Base-by-base conservation (phyloP, 2,113 vertebrate species). In the Cololabis saira region DNA sequence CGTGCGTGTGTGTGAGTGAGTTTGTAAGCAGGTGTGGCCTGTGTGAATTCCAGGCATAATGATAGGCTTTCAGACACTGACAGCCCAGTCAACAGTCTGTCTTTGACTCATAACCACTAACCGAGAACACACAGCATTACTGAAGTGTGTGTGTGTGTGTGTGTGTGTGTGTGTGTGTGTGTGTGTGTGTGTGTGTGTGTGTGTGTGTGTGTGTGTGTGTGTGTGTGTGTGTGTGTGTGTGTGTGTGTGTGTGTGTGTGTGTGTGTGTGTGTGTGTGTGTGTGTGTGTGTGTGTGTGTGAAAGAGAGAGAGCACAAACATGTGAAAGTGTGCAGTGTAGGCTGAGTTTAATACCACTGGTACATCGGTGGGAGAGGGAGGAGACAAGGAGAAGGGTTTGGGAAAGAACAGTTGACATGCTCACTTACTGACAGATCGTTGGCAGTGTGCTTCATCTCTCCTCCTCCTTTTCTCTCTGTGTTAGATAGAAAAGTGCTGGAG, bases 11-110 rank as follows among this genome's bases (percentile, higher is more conserved):
- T 44, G 47, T 13, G 58, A n/a, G 71, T 15, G 67, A 53, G 58
- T 80, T 72, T 68, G 73, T 48, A 81, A 63, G 87, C 78, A 87
- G 85, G 87, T 90, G 88, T 84, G 90, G 85, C 75, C 85, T 84
- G 59, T 69, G 79, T 71, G 84, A 89, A 90, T 90, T 90, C 87
- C 85, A 82, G 56, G 52, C 71, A 19, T 89, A 91, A 91, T 91
- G 82, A 86, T 80, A 87, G 85, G 74, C 84, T 88, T 78, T 52
- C 66, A 79, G 64, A 81, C 70, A 80, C 76, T 89, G 80, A 91
- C 87, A 90, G 78, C 61, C 61, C 58, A 80, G 67, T 89, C 81
- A 85, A 87, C 83, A 85, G 75, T 77, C 72, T 84, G 77, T 78
- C 80, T 90, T 71, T 84, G 81, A 89, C 69, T 79, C 86, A 83